Conservation (phyloP, 2,113 vertebrate species). For the Anolis sagrei region DNA sequence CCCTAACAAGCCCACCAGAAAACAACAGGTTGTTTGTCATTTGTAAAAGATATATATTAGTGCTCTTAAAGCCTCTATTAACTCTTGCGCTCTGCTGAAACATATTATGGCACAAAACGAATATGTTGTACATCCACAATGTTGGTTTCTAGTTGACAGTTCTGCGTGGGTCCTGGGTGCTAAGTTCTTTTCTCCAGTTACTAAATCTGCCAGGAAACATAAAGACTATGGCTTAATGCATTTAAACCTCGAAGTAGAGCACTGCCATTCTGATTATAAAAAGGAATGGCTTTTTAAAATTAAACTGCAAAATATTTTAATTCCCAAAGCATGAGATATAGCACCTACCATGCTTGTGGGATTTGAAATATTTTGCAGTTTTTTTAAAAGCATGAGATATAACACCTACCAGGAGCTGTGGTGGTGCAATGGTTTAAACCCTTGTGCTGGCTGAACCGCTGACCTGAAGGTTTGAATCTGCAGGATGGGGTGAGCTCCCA, state of each 20-base stretch:
- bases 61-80: conserved; percentile 59
- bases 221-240: background rate
- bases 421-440: no score
- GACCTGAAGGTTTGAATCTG: no score
- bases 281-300: accelerated
- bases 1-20: conserved; percentile 63
- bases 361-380: no score
- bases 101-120: conserved; percentile 65
- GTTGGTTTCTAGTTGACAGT: conserved; percentile 22
- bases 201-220: accelerated
- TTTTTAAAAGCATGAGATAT: no score
- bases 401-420: no score
- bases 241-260: background rate
- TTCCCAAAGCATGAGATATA: background rate
- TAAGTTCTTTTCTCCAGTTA: background rate
- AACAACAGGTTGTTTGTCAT: conserved; percentile 70
- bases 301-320: background rate
- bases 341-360: no score
- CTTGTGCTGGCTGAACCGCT: no score
- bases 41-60: conserved; percentile 62
- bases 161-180: conserved; percentile 9
- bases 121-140: conserved; percentile 31
- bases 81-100: conserved; percentile 43
- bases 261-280: accelerated
- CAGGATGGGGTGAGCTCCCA: no score